A percentile compares a stretch with the other conserved stretches of the same genome.
Evolutionary conservation across 2,797 vertebrate species (phyloP).

Genomic region (Phoeniculus purpureus): DNA sequence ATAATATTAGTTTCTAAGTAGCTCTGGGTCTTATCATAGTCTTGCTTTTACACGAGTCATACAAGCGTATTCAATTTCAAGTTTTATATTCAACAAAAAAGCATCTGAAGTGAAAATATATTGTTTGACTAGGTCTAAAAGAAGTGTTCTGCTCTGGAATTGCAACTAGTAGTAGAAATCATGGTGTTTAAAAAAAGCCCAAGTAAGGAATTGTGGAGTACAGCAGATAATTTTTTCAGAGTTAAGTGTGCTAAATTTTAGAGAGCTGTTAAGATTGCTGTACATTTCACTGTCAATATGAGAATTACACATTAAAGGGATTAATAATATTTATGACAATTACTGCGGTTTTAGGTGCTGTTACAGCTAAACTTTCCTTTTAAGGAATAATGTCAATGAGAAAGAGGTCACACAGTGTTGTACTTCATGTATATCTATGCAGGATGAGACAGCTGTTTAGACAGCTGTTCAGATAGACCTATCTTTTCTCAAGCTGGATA

Average conservation of each 20-base stretch:
- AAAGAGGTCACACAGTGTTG: background rate
- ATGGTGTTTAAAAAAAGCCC: background rate
- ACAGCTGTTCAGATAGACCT: no score
- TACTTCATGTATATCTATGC: background rate
- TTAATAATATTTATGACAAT: background rate
- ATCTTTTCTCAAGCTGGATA: background rate
- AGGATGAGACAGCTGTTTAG: slow-evolving; percentile 1
- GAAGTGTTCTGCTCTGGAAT: background rate
- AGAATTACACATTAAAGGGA: background rate
- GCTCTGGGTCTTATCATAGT: background rate
- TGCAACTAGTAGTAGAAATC: background rate
- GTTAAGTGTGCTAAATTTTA: background rate
- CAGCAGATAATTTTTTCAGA: background rate
- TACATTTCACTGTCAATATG: background rate
- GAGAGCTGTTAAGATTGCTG: background rate
- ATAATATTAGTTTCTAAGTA: background rate
- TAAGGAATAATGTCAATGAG: background rate
- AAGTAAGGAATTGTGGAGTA: background rate
- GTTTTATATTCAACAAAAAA: background rate
- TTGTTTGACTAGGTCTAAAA: background rate
- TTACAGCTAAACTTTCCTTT: background rate
- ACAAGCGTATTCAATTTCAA: background rate
- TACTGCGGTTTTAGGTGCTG: background rate
- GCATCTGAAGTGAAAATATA: background rate
- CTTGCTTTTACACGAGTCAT: background rate